phyloP scores from a whole-genome alignment of 2,888 invertebrate species.

The Tholera decimalis region DNA sequence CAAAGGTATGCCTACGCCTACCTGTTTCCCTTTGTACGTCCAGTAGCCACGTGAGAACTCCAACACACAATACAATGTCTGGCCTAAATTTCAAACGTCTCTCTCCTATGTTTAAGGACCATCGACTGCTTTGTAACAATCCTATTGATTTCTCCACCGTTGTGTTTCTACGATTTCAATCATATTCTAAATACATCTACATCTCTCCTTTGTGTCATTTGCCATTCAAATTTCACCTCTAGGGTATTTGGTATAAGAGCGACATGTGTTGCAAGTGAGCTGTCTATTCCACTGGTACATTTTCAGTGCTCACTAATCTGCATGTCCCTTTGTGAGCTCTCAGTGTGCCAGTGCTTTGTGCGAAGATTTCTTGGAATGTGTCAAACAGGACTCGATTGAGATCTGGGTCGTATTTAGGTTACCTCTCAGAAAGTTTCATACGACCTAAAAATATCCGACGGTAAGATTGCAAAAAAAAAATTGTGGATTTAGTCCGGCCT shows the following conservation, averaged over 20 bases:
- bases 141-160: slow-evolving; percentile 44
- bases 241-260: slow-evolving; percentile 38
- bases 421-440: background rate
- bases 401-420: slow-evolving; percentile 13
- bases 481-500: background rate
- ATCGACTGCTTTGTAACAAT: slow-evolving; percentile 29
- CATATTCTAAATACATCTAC: slow-evolving; percentile 57
- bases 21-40: background rate
- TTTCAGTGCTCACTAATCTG: slow-evolving; percentile 66
- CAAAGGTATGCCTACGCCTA: background rate
- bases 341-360: slow-evolving; percentile 60
- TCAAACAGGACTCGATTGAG: slow-evolving; percentile 30
- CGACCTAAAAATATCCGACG: background rate
- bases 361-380: slow-evolving; percentile 56
- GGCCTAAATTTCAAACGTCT: slow-evolving; percentile 1
- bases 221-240: slow-evolving; percentile 42
- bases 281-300: slow-evolving; percentile 48
- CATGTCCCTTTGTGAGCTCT: slow-evolving; percentile 66
- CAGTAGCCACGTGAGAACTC: background rate
- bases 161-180: slow-evolving; percentile 56
- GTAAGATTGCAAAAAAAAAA: background rate
- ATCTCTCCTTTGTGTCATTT: slow-evolving; percentile 22
- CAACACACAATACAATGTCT: background rate
- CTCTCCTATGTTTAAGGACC: background rate
- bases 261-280: slow-evolving; percentile 32